phyloP scores from a whole-genome alignment of 2,888 invertebrate genomes.

The Alloscopus bannaensis region DNA sequence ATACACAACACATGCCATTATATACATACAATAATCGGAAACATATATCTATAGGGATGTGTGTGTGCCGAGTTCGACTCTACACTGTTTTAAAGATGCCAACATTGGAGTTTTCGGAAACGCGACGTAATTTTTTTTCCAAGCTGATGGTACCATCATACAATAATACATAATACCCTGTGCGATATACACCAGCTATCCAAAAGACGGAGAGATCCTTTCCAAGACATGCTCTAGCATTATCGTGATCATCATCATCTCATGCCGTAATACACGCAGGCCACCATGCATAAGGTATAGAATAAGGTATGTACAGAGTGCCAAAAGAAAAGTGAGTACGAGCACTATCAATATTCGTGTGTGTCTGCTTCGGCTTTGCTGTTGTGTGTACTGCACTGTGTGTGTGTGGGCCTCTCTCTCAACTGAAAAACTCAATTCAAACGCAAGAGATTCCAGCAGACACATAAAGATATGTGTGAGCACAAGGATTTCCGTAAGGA shows the following conservation, averaged over 20 bases:
- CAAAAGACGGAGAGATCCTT: background rate
- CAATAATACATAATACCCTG: too few relatives aligned
- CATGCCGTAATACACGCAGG: conserved; percentile 21
- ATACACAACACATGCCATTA: conserved; percentile 64
- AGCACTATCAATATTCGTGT: background rate
- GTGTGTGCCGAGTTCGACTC: too few relatives aligned
- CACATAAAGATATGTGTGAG: too few relatives aligned
- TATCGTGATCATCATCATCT: conserved; percentile 33
- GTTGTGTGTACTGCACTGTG: too few relatives aligned
- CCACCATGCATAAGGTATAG: background rate
- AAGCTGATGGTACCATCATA: background rate
- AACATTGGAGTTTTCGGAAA: conserved; percentile 15
- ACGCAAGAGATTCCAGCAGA: too few relatives aligned
- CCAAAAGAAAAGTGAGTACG: too few relatives aligned
- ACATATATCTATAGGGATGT: background rate
- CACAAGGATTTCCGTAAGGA: background rate
- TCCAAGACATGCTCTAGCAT: background rate
- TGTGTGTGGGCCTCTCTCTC: background rate
- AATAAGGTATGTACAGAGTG: too few relatives aligned
- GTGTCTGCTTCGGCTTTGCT: background rate
- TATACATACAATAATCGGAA: conserved; percentile 27
- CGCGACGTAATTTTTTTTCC: background rate
- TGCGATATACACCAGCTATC: background rate
- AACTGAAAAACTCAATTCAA: background rate
- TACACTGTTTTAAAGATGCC: conserved; percentile 11